A percentile compares a stretch with the other conserved stretches of the same genome.
Evolutionary conservation across 2,113 vertebrate species (phyloP).

Genomic region (Buteo buteo): DNA sequence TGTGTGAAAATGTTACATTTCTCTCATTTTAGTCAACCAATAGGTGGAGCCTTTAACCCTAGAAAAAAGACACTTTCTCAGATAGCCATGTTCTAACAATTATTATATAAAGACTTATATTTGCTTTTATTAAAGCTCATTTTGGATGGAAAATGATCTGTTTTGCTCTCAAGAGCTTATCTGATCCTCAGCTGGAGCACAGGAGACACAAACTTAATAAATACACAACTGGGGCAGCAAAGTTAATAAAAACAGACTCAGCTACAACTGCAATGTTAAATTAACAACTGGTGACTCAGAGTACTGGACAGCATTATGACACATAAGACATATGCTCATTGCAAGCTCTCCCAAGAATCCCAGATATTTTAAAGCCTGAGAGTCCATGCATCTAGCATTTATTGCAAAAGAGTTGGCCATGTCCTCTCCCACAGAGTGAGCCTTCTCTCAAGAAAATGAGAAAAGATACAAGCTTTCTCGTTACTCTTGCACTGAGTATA

Average conservation of each 20-base stretch:
- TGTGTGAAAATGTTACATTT: neutral
- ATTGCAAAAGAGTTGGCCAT: neutral
- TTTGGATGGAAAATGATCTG: neutral
- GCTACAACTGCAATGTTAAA: conserved; percentile 6
- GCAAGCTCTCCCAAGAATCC: conserved; percentile 28
- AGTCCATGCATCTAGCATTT: neutral
- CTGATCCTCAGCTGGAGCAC: neutral
- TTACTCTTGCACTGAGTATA: neutral
- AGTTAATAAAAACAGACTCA: conserved; percentile 23
- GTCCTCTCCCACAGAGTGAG: neutral
- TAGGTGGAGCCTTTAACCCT: conserved; percentile 66
- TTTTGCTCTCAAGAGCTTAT: conserved; percentile 14
- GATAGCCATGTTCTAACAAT: neutral
- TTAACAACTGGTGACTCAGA: conserved; percentile 47
- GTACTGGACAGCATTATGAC: conserved; percentile 17
- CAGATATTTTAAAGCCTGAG: conserved; percentile 25
- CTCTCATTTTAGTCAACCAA: conserved; percentile 29
- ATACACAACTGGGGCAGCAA: neutral
- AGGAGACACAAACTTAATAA: neutral
- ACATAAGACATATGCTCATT: conserved; percentile 9
- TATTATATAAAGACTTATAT: neutral
- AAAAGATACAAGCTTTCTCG: neutral
- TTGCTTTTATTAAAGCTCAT: conserved; percentile 35
- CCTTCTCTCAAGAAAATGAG: neutral
- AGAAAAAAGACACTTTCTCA: conserved; percentile 2